Evolutionary conservation across 2,113 vertebrate genomes (phyloP).

Genomic region (Tetrao urogallus): DNA sequence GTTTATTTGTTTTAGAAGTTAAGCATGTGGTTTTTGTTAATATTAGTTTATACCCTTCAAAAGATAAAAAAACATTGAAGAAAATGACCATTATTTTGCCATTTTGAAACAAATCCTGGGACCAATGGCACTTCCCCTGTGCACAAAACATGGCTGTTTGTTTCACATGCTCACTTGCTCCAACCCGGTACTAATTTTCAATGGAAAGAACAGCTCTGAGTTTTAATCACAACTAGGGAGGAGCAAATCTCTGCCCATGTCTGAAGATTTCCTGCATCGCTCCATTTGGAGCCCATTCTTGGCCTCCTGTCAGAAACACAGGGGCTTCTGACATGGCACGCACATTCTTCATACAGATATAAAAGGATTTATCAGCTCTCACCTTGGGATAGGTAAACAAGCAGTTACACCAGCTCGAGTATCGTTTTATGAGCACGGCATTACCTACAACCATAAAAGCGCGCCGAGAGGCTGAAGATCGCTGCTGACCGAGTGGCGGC

Average conservation of each 20-base stretch:
- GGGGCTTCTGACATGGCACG: not conserved
- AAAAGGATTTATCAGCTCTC: not conserved
- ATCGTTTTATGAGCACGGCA: accelerated
- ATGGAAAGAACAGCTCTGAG: not conserved
- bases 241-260: not conserved
- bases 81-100: not conserved
- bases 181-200: not conserved
- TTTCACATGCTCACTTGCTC: not conserved
- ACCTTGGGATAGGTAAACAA: not conserved
- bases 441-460: not conserved
- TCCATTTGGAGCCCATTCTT: not conserved
- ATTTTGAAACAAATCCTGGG: not conserved
- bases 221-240: not conserved
- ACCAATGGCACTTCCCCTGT: not conserved
- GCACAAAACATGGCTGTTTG: not conserved
- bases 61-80: not conserved
- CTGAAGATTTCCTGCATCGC: not conserved
- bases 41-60: not conserved
- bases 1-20: not conserved
- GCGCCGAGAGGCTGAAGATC: not conserved
- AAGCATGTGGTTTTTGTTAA: not conserved
- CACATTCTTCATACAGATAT: not conserved
- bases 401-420: not conserved
- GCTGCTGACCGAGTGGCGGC: not conserved
- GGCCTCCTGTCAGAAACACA: not conserved